A percentile compares a stretch with the other conserved stretches of the same genome.
These are phyloP conservation scores for Neelides sp. DNA, from an alignment of 1,140 invertebrate genomes.

Conservation along the genomic window DNA sequence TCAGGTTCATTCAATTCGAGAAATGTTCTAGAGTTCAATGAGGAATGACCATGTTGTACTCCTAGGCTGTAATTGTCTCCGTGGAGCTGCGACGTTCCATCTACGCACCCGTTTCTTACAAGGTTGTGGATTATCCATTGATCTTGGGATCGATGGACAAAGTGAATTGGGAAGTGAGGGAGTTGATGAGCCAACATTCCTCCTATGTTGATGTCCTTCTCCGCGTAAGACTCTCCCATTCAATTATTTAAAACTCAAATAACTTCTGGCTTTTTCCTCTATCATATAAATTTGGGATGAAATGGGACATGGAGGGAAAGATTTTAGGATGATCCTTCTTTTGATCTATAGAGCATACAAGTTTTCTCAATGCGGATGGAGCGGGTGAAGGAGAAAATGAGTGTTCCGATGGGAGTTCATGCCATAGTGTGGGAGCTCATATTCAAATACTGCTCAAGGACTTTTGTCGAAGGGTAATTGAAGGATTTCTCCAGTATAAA, in stretches of 20 bases:
- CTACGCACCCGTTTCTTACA: conserved; percentile 61
- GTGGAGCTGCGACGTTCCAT: conserved; percentile 40
- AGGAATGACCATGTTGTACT: conserved; percentile 2
- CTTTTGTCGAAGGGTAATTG: conserved; percentile 78
- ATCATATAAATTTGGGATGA: background rate
- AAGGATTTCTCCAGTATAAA: no score
- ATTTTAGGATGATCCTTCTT: background rate
- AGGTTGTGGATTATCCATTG: conserved; percentile 73
- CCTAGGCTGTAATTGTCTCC: conserved; percentile 42
- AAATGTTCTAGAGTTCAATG: conserved; percentile 9
- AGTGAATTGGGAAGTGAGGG: conserved; percentile 91
- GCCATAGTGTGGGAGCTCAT: conserved; percentile 68
- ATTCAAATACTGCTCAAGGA: conserved; percentile 64
- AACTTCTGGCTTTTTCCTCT: no score
- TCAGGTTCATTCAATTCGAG: conserved; percentile 7
- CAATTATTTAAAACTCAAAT: background rate
- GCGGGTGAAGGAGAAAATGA: conserved; percentile 51
- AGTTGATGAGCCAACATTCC: conserved; percentile 82
- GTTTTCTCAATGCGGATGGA: conserved; percentile 61
- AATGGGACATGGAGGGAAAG: background rate
- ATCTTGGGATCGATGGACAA: conserved; percentile 72
- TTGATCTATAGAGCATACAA: conserved; percentile 59
- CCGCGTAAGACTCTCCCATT: conserved; percentile 37
- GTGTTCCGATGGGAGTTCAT: conserved; percentile 55
- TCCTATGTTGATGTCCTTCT: conserved; percentile 51